Evolutionary conservation across 2,888 invertebrate species (phyloP).

Genomic region (Caenorhabditis sp.): DNA sequence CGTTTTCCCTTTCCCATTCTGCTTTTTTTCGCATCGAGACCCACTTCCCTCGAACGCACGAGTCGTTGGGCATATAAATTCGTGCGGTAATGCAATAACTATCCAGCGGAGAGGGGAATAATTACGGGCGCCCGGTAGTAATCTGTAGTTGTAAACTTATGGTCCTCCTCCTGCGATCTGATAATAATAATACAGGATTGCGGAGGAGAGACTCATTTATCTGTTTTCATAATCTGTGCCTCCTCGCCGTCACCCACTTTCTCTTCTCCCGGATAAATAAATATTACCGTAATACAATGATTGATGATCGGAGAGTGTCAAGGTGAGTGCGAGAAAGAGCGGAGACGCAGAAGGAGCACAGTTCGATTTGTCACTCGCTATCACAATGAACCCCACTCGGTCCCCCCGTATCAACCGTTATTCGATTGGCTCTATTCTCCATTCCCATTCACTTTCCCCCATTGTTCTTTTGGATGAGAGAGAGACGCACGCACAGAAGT

Average conservation of each 20-base stretch:
- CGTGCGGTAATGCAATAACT: conserved; percentile 40
- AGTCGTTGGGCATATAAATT: conserved; percentile 18
- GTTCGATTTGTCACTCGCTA: conserved; percentile 35
- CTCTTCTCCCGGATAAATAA: conserved; percentile 47
- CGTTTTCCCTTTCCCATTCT: no score
- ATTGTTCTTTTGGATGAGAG: neutral
- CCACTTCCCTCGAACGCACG: no score
- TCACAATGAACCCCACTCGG: conserved; percentile 22
- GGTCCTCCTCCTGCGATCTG: conserved; percentile 40
- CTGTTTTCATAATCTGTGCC: conserved; percentile 51
- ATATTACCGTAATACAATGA: conserved; percentile 51
- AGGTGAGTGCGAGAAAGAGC: conserved; percentile 19
- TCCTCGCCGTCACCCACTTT: conserved; percentile 22
- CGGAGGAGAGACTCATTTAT: conserved; percentile 23
- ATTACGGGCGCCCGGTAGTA: conserved; percentile 29
- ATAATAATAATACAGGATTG: conserved; percentile 40
- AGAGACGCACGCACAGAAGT: neutral
- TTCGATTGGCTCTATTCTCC: conserved; percentile 6
- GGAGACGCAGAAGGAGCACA: conserved; percentile 20
- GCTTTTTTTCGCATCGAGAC: no score
- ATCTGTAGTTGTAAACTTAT: conserved; percentile 48
- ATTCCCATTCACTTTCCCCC: neutral
- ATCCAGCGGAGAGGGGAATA: conserved; percentile 18
- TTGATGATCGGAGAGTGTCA: conserved; percentile 42
- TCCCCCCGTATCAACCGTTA: neutral